Conservation (phyloP, 2,888 invertebrate genomes). For the Cephalotes varians region DNA sequence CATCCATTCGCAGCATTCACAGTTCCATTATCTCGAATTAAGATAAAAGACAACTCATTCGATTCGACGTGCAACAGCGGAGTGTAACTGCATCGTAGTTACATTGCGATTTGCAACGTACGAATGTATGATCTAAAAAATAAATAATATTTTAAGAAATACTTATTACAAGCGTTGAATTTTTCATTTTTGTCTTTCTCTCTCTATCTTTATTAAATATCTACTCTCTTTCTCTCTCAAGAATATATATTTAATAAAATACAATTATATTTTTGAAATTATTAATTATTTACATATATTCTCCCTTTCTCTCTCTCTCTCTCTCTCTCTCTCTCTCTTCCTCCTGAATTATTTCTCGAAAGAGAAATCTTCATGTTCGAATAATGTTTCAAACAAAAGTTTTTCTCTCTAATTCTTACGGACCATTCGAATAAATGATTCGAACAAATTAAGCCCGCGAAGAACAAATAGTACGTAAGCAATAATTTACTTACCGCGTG, state of each 20-base stretch:
- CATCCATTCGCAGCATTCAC: neutral
- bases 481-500: constrained; percentile 18
- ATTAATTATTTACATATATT: too few species aligned
- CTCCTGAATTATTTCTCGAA: too few species aligned
- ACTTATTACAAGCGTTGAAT: neutral
- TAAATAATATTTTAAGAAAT: neutral
- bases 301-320: too few species aligned
- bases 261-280: too few species aligned
- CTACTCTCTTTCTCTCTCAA: neutral
- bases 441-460: neutral
- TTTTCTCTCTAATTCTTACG: neutral
- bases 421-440: neutral
- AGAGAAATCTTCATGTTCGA: too few species aligned
- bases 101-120: neutral
- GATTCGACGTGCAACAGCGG: neutral
- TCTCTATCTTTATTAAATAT: neutral
- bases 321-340: too few species aligned
- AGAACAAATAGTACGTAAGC: constrained; percentile 14
- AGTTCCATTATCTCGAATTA: neutral
- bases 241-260: neutral
- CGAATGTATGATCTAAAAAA: neutral
- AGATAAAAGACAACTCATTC: constrained; percentile 14
- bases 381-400: neutral
- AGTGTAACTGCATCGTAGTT: neutral
- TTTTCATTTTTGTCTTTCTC: neutral